These are phyloP conservation scores for Malurus cyaneus DNA, from an alignment of 2,113 vertebrate species.

Conservation along the genomic window DNA sequence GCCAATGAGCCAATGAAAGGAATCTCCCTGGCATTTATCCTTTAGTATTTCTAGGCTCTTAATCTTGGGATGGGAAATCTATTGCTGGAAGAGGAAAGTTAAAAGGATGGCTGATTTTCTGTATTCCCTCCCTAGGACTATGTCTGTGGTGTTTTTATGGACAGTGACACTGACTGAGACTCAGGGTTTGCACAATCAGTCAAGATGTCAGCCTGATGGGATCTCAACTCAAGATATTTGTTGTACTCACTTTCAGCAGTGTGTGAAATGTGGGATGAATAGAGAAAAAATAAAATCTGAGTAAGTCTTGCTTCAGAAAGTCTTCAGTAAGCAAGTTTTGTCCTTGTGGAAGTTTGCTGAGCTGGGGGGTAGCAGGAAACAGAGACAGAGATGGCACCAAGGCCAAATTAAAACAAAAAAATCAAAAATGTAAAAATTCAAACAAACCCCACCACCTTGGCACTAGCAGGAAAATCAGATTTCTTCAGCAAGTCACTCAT, in stretches of 20 bases:
- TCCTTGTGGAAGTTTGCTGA: background rate
- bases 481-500: background rate
- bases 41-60: constrained; percentile 44
- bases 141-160: background rate
- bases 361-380: background rate
- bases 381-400: background rate
- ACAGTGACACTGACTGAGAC: background rate
- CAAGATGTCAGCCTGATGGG: background rate
- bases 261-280: background rate
- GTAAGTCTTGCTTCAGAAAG: background rate
- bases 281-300: background rate
- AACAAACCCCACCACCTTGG: background rate
- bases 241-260: background rate
- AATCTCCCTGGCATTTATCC: constrained; percentile 39
- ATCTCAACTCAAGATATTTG: background rate
- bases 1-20: constrained; percentile 58
- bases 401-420: background rate
- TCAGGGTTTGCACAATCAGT: background rate
- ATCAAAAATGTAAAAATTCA: too few species aligned
- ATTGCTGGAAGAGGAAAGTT: background rate
- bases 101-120: background rate
- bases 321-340: background rate
- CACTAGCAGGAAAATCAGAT: background rate
- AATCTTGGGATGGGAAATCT: constrained; percentile 11
- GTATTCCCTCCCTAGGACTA: background rate